Conservation (phyloP, 2,113 vertebrate genomes). For the Eudyptes chrysolophus region DNA sequence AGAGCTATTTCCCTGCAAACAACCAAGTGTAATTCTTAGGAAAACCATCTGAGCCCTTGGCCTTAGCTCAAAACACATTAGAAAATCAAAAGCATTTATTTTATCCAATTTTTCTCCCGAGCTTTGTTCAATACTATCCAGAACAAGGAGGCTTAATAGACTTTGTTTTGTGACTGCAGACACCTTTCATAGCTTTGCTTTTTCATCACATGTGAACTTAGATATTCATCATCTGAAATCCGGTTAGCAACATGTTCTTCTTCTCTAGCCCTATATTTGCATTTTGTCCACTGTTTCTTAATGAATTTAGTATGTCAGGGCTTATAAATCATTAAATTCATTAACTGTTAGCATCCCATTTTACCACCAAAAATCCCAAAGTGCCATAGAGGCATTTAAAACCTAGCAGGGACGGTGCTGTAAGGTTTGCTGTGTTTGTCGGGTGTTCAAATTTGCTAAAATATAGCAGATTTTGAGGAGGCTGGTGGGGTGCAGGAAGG, state of each 20-base stretch:
- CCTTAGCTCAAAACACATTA: slow-evolving; percentile 63
- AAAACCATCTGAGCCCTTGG: slow-evolving; percentile 70
- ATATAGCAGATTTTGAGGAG: not conserved
- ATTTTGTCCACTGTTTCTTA: slow-evolving; percentile 20
- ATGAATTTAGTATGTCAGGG: slow-evolving; percentile 33
- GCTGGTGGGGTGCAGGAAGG: not conserved
- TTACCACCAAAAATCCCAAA: not conserved
- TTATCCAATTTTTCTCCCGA: slow-evolving; percentile 61
- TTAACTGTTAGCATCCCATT: not conserved
- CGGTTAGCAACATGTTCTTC: not conserved
- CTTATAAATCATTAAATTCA: not conserved
- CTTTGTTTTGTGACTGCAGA: slow-evolving; percentile 50
- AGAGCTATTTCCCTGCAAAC: slow-evolving; percentile 66
- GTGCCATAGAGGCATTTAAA: not conserved
- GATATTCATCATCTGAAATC: slow-evolving; percentile 32
- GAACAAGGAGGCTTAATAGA: slow-evolving; percentile 52
- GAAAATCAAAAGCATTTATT: slow-evolving; percentile 76
- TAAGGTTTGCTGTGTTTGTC: not conserved
- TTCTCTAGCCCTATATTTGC: slow-evolving; percentile 3
- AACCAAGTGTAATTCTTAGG: slow-evolving; percentile 55
- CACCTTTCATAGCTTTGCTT: slow-evolving; percentile 46
- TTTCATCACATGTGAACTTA: slow-evolving; percentile 6
- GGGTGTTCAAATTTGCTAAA: not conserved
- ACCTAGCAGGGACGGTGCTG: rapidly evolving
- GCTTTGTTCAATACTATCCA: slow-evolving; percentile 51